Evolutionary conservation across 2,113 vertebrate species (phyloP).

Genomic region (Miniopterus natalensis): DNA sequence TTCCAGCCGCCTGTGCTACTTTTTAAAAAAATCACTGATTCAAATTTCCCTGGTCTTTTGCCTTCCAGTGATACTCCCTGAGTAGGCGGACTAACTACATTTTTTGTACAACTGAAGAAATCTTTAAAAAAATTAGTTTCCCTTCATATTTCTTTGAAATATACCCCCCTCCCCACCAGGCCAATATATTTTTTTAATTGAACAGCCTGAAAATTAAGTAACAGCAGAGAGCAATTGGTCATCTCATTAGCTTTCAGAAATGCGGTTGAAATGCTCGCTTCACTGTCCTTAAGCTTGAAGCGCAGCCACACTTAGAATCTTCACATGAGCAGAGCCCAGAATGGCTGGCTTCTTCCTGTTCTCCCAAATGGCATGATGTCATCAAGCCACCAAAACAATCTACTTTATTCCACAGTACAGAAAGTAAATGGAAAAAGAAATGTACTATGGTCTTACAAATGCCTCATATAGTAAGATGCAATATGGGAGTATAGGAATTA

Average conservation of each 20-base stretch:
- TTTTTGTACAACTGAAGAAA: constrained; percentile 19
- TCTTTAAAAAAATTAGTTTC: neutral
- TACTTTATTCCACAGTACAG: neutral
- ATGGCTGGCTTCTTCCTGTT: constrained; percentile 55
- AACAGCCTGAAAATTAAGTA: neutral
- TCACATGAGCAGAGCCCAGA: neutral
- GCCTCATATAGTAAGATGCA: neutral
- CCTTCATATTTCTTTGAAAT: constrained; percentile 28
- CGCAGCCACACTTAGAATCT: neutral
- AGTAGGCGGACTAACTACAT: neutral
- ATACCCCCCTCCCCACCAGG: neutral
- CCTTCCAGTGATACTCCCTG: neutral
- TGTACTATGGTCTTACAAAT: neutral
- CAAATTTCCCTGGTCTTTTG: neutral
- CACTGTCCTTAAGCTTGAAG: neutral
- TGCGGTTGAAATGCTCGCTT: neutral
- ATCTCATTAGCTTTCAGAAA: neutral
- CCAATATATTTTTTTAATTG: neutral
- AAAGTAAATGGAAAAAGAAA: neutral
- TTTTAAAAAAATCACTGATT: neutral
- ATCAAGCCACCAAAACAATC: constrained; percentile 39
- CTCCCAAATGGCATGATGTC: constrained; percentile 10
- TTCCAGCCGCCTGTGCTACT: neutral
- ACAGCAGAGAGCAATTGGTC: neutral
- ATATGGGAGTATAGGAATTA: constrained; percentile 46